Evolutionary conservation across 2,113 vertebrate species (phyloP).

Genomic region (Nibea albiflora): DNA sequence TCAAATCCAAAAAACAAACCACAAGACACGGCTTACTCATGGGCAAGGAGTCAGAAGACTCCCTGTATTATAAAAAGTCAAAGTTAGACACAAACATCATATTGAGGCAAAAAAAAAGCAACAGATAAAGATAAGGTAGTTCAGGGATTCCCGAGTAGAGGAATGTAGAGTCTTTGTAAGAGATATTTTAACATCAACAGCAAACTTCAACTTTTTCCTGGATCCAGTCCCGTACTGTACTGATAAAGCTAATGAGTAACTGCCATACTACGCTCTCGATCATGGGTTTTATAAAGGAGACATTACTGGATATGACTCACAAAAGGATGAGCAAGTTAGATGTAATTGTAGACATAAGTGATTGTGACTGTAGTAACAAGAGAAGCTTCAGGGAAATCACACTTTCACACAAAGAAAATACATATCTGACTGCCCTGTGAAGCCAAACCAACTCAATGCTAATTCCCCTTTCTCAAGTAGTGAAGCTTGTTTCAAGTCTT

Average conservation of each 20-base stretch:
- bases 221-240: not conserved
- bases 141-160: not conserved
- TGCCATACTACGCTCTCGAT: not conserved
- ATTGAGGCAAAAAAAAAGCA: not conserved
- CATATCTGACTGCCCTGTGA: not conserved
- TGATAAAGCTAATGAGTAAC: not conserved
- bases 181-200: not conserved
- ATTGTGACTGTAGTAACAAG: not conserved
- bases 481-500: not conserved
- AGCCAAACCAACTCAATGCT: not conserved
- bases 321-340: slow-evolving; percentile 14
- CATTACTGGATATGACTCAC: slow-evolving; percentile 19
- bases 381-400: not conserved
- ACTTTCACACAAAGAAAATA: not conserved
- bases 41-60: not conserved
- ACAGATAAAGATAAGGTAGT: not conserved
- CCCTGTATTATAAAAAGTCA: not conserved
- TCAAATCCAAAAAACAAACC: no score
- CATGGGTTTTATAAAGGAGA: slow-evolving; percentile 13
- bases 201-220: not conserved
- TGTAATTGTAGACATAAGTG: not conserved
- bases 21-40: not conserved
- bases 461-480: not conserved
- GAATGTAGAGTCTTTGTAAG: not conserved
- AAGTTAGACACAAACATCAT: not conserved